These are phyloP conservation scores for Sebastes itinus DNA, from an alignment of 2,797 vertebrate genomes.

Conservation along the genomic window DNA sequence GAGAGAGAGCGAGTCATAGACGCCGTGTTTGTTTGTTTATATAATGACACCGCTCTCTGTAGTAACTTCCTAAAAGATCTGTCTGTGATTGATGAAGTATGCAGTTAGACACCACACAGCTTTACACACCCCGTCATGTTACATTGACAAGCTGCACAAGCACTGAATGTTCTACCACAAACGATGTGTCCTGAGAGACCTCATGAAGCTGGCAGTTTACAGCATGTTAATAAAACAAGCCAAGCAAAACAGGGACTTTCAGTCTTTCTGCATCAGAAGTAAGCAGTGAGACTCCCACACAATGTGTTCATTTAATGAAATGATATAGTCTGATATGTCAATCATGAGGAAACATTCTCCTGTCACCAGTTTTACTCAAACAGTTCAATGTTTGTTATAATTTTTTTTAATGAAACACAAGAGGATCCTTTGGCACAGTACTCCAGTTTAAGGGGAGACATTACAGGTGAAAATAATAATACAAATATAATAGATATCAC, in stretches of 20 bases:
- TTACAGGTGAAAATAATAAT: neutral
- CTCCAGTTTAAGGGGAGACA: neutral
- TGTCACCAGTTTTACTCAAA: neutral
- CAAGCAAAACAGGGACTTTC: constrained; percentile 16
- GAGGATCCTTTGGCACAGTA: neutral
- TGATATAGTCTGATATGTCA: neutral
- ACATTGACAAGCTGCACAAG: constrained; percentile 14
- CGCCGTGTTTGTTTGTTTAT: constrained; percentile 36
- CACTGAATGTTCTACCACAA: constrained; percentile 25
- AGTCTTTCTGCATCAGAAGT: constrained; percentile 19
- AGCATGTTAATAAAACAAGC: constrained; percentile 31
- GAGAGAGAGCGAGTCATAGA: neutral
- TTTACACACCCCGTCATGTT: constrained; percentile 14
- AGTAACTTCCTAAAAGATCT: constrained; percentile 30
- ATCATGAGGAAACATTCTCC: neutral
- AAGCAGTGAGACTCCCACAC: constrained; percentile 18
- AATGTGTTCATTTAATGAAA: constrained; percentile 16
- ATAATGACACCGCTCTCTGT: constrained; percentile 17
- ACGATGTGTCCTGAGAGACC: constrained; percentile 32
- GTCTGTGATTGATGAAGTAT: constrained; percentile 24
- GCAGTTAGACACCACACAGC: constrained; percentile 9
- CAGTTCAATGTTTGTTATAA: neutral
- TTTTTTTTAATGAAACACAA: constrained; percentile 2
- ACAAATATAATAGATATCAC: neutral
- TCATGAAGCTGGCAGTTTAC: constrained; percentile 20